phyloP scores from a whole-genome alignment of 1,140 invertebrate genomes.

The Dolichoris vasculosae region DNA sequence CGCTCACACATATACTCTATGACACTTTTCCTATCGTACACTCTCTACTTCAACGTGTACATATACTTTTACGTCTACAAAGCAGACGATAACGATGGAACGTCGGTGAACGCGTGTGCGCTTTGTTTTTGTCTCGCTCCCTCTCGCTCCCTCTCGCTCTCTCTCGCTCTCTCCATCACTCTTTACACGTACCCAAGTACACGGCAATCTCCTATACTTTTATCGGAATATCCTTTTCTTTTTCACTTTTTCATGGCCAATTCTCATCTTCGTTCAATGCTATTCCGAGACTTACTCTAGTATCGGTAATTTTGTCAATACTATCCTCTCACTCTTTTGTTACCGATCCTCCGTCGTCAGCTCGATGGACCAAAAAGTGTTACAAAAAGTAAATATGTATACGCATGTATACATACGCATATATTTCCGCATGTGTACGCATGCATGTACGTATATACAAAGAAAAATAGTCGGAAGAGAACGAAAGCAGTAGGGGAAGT shows the following conservation, averaged over 20 bases:
- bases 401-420: too few species aligned
- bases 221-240: background rate
- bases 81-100: background rate
- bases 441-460: too few species aligned
- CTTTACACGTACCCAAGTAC: background rate
- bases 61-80: background rate
- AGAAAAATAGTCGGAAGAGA: too few species aligned
- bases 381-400: too few species aligned
- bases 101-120: background rate
- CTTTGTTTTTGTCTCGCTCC: background rate
- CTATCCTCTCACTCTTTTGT: background rate
- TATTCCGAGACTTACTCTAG: background rate
- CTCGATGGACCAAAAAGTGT: too few species aligned
- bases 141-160: constrained; percentile 26
- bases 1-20: too few species aligned
- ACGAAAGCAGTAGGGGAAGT: too few species aligned
- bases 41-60: background rate
- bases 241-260: background rate
- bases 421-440: too few species aligned
- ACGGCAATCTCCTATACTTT: background rate
- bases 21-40: background rate
- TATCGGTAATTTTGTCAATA: background rate
- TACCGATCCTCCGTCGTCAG: background rate
- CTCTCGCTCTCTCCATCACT: background rate
- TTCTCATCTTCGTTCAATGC: background rate